Evolutionary conservation across 1,140 invertebrate genomes (phyloP), one percentile per base, ranked within the genome.

Genomic region (Drosophila kohkoa): DNA sequence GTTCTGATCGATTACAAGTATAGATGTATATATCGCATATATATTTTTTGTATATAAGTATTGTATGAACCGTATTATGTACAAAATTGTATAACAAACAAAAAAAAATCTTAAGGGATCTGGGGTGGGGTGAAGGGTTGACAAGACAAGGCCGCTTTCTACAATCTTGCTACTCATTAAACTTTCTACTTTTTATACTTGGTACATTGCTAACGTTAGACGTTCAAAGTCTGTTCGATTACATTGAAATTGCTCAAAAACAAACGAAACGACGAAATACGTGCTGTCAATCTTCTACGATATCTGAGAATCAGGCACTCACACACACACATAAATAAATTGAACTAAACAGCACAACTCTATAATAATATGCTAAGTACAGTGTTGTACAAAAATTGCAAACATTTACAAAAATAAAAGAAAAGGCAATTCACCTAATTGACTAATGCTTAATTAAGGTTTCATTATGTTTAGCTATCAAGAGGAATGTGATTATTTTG

Each of bases 141-240:
- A 54, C 51, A 35, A 54, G 28, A 51, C 25, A 72, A 72, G 70
- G 63, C 46, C 63, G 63, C 48, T 60, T 35, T 41, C 45, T 38
- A 49, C 10, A 13, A 25, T 25, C 51, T 54, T 32, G 32, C 30
- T 59, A 16, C 51, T 68, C 55, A 60, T 73, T 13, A 49, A 49
- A 13, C 51, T 54, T 32, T 30, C 43, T 59, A 43, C 35, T 60
- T 38, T 32, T 67, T 52, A 16, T 68, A 73, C 55, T 68, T 68
- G 55, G 55, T 73, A 59, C 57, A 75, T 52, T 43, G 49, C 13
- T 28, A 82, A 82, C 75, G 75, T 86, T 85, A 48, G 49, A 85
- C 82, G 75, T 86, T 54, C 69, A n/a, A 76, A 82, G 79, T 82
- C 82, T 81, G 52, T 63, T 51, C 30, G 10, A 35, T 64, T 64